phyloP scores from a whole-genome alignment of 1,140 invertebrate genomes.

The Caerostris darwini region DNA sequence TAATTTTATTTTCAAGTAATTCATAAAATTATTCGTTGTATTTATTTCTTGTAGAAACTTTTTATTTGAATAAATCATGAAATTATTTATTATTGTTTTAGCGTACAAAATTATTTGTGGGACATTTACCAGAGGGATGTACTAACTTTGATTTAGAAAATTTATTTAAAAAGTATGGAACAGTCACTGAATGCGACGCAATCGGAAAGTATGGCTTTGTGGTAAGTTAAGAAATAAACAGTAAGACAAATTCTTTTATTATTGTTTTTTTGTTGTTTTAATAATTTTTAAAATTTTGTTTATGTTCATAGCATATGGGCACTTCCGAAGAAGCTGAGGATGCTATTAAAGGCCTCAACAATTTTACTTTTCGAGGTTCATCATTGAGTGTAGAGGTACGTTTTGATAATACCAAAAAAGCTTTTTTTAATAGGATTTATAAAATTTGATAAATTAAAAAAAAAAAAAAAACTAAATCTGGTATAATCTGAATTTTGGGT shows the following conservation, averaged over 20 bases:
- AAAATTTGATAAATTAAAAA: no score
- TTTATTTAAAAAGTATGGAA: conserved; percentile 93
- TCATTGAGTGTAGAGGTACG: conserved; percentile 88
- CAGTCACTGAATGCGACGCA: conserved; percentile 94
- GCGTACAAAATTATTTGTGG: conserved; percentile 88
- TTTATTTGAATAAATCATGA: neutral
- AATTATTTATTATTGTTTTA: conserved; percentile 42
- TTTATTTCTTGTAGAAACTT: no score
- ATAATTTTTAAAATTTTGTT: neutral
- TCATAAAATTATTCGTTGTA: no score
- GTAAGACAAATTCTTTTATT: neutral
- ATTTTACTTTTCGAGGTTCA: conserved; percentile 87
- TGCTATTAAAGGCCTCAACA: conserved; percentile 87
- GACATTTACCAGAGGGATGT: conserved; percentile 93
- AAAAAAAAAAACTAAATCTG: no score
- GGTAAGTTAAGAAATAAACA: conserved; percentile 81
- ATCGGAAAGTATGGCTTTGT: conserved; percentile 96
- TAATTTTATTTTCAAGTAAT: no score
- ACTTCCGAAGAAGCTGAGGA: conserved; percentile 87
- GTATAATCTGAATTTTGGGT: no score
- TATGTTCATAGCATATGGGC: conserved; percentile 85
- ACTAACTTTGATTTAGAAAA: conserved; percentile 92
- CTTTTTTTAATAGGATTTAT: no score
- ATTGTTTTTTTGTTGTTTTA: neutral
- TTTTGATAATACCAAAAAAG: neutral